Conservation (phyloP, 1,140 invertebrate species). For the Asobara japonica region DNA sequence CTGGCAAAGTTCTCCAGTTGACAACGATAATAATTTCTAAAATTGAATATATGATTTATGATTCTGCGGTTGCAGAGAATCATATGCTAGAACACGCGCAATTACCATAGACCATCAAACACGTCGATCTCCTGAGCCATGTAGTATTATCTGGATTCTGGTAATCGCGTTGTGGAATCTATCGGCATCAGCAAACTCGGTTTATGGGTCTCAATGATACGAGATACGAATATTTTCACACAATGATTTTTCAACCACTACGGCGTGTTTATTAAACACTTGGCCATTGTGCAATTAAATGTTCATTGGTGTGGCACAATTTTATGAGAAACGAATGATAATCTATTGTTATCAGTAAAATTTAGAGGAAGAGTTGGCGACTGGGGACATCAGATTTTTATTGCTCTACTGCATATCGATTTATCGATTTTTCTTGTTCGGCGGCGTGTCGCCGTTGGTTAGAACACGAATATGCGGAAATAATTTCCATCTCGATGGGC, state of each 20-base stretch:
- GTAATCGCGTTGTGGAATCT: conserved; percentile 1
- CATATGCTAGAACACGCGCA: conserved; percentile 8
- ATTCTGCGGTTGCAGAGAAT: background rate
- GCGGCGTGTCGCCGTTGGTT: background rate
- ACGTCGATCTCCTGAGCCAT: conserved; percentile 4
- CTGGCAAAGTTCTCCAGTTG: background rate
- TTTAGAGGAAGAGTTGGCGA: background rate
- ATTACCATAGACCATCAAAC: conserved; percentile 5
- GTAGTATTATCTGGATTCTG: background rate
- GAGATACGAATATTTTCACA: conserved; percentile 15
- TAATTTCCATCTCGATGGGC: conserved; percentile 20
- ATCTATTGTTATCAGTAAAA: background rate
- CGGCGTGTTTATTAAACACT: background rate
- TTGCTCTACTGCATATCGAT: background rate
- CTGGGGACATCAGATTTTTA: background rate
- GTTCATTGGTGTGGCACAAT: background rate
- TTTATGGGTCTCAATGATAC: background rate
- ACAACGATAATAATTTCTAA: background rate
- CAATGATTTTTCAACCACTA: conserved; percentile 1
- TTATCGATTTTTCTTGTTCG: conserved; percentile 12
- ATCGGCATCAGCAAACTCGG: background rate
- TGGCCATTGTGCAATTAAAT: background rate
- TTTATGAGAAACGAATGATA: background rate
- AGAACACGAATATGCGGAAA: background rate
- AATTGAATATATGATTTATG: conserved; percentile 3